These are phyloP conservation scores for Acanthis flammea DNA, from an alignment of 2,797 vertebrate genomes.

Conservation along the genomic window DNA sequence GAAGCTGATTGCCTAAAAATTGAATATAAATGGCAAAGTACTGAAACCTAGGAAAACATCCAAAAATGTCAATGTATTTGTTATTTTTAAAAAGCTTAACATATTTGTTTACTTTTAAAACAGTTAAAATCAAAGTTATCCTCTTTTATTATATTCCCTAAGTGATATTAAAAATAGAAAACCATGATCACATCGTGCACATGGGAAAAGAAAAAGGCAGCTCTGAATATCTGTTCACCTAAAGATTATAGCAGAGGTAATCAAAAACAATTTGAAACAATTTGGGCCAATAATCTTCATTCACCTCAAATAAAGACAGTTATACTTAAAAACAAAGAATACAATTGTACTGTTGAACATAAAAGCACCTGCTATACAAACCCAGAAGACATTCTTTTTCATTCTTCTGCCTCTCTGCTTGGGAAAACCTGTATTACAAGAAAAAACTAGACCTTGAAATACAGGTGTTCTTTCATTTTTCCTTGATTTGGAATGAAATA, in stretches of 20 bases:
- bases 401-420: neutral
- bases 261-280: conserved; percentile 63
- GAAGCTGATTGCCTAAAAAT: conserved; percentile 48
- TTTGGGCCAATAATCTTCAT: conserved; percentile 62
- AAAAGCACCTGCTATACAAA: neutral
- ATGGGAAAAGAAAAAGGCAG: conserved; percentile 27
- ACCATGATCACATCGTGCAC: neutral
- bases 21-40: conserved; percentile 56
- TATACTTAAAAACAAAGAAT: conserved; percentile 33
- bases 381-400: neutral
- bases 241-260: conserved; percentile 54
- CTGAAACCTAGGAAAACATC: conserved; percentile 36
- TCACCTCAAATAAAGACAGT: conserved; percentile 59
- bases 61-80: conserved; percentile 45
- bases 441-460: neutral
- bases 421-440: neutral
- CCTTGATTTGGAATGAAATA: neutral
- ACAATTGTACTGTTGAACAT: neutral
- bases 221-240: conserved; percentile 41
- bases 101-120: conserved; percentile 67
- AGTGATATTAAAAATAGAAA: conserved; percentile 57
- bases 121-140: conserved; percentile 56
- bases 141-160: conserved; percentile 45
- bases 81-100: conserved; percentile 58
- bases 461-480: neutral